Evolutionary conservation across 1,140 invertebrate genomes (phyloP).

Genomic region (Temnothorax longispinosus): DNA sequence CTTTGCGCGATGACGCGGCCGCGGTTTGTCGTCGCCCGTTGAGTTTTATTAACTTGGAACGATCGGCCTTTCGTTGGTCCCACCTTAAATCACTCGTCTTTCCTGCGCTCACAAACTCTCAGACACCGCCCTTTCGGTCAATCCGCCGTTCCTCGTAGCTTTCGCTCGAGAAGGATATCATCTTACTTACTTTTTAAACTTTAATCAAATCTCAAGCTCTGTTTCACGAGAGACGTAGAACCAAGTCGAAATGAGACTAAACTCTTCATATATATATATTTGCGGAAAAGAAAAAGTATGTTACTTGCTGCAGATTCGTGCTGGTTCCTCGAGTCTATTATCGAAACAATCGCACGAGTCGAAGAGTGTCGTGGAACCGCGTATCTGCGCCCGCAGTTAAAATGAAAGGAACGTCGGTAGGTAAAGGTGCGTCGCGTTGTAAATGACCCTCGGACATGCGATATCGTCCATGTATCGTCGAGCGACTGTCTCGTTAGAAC

Average conservation of each 20-base stretch:
- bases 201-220: constrained; percentile 23
- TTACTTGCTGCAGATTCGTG: constrained; percentile 5
- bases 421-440: no score
- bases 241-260: background rate
- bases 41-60: constrained; percentile 19
- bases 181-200: background rate
- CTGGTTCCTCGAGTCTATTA: background rate
- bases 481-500: constrained; percentile 51
- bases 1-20: constrained; percentile 27
- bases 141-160: background rate
- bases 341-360: background rate
- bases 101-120: background rate
- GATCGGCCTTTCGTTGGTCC: background rate
- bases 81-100: background rate
- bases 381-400: background rate
- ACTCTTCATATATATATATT: no score
- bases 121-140: background rate
- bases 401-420: background rate
- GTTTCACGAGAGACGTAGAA: background rate
- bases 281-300: background rate
- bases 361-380: background rate
- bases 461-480: constrained; percentile 16
- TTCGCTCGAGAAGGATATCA: background rate
- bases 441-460: background rate
- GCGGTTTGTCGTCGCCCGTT: background rate